Evolutionary conservation across 2,888 invertebrate species (phyloP).

Genomic region (Amphipoea lucens): DNA sequence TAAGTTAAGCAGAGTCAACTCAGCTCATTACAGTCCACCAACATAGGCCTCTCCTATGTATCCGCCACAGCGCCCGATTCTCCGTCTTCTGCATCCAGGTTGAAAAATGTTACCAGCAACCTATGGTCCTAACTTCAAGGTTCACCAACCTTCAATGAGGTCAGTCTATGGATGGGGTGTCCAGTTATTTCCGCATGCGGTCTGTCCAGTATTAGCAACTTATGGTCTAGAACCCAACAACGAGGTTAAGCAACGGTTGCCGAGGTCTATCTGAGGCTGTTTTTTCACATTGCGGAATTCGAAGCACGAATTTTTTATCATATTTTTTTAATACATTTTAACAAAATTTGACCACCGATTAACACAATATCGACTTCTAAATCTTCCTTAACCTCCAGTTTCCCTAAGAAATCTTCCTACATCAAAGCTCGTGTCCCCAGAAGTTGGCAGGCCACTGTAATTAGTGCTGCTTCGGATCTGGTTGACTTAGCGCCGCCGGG

Average conservation of each 20-base stretch:
- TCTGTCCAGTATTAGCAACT: too few species aligned
- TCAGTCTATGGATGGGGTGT: too few species aligned
- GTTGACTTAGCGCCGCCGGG: slow-evolving; percentile 64
- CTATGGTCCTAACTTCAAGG: too few species aligned
- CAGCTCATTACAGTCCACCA: too few species aligned
- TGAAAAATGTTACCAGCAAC: too few species aligned
- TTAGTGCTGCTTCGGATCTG: slow-evolving; percentile 64
- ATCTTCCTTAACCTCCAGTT: neutral
- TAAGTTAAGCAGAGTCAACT: neutral
- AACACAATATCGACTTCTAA: neutral
- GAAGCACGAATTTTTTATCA: neutral
- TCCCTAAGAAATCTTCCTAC: slow-evolving; percentile 4
- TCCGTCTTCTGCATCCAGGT: too few species aligned
- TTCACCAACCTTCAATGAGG: too few species aligned
- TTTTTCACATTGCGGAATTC: neutral
- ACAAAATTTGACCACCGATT: too few species aligned
- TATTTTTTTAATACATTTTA: too few species aligned
- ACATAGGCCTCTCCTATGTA: too few species aligned
- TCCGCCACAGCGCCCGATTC: too few species aligned
- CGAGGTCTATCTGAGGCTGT: neutral
- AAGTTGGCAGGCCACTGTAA: slow-evolving; percentile 60
- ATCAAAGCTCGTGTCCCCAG: slow-evolving; percentile 22
- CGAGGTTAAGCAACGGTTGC: neutral
- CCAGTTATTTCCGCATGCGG: too few species aligned
- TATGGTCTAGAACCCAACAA: neutral